Base-by-base conservation (phyloP, 2,113 vertebrate genomes). In the Phodopus roborovskii region DNA sequence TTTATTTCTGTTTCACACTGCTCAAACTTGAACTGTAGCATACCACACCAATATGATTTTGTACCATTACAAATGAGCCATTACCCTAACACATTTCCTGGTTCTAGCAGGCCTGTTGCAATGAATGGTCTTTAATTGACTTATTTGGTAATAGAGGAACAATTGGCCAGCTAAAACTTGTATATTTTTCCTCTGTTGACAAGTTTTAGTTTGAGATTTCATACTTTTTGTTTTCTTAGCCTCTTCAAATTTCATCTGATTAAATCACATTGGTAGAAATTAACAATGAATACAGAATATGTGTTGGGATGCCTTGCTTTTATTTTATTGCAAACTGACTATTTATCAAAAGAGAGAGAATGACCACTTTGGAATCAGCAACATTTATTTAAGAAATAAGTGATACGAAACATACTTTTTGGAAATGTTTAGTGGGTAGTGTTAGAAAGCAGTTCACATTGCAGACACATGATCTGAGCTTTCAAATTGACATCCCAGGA, bases 211-310 rank as follows among this genome's bases (percentile, higher is more conserved):
- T 93, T 56, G 84, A 88, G 58, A 42, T 88, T 77, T 5, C n/a
- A 50, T 75, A 50, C 73, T 26, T 53, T 88, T 91, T 77, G 17
- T 92, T 92, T 96, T 11, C 50, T 90, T 90, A 58, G 7, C 16
- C 28, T 87, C 13, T 64, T 86, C 36, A 94, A 68, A 86, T 28
- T 42, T 89, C 16, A 22, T 81, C 2, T 36, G 33, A 36, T 36
- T 81, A 9, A 20, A 36, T 42, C 50, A 53, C 50, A 94, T 91
- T 82, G 28, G 42, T 94, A 93, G 94, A 96, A 88, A 75, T 92
- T 75, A 95, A 74, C 16, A 30, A 1, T 56, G 45, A 87, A 53
- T 36, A 78, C 7, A 82, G 42, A 60, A 42, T 83, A 77, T 68
- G 50, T 73, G 56, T 33, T 15, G 1, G 86, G 22, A 50, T 96